Conservation (phyloP, 2,113 vertebrate genomes). For the Rhodinocichla rosea region DNA sequence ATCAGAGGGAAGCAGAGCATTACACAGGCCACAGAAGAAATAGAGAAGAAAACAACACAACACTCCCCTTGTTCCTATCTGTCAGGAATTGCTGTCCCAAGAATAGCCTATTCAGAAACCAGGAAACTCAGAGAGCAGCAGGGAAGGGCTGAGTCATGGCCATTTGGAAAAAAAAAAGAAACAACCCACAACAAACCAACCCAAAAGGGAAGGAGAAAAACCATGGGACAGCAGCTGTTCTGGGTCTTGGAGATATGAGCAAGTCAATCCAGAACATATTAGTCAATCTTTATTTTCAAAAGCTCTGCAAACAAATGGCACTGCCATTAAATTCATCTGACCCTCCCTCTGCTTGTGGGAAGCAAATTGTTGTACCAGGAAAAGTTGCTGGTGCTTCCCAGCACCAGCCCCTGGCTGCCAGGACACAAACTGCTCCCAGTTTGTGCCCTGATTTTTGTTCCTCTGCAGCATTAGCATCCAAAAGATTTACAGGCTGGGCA, state of each 20-base stretch:
- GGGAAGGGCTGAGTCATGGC: constrained; percentile 47
- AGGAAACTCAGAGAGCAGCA: constrained; percentile 30
- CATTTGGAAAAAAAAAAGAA: neutral
- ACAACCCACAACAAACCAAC: constrained; percentile 3
- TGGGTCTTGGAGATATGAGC: neutral
- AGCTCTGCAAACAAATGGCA: neutral
- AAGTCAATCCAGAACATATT: neutral
- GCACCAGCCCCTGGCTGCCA: neutral
- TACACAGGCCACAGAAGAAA: neutral
- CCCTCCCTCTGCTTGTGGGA: neutral
- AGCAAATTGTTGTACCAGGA: neutral
- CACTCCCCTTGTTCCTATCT: neutral
- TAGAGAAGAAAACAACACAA: neutral
- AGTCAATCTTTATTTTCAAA: neutral
- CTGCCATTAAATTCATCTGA: neutral
- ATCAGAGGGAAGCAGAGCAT: neutral
- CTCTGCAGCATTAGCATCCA: neutral
- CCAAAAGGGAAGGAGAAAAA: neutral
- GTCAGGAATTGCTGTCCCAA: constrained; percentile 15
- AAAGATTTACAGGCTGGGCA: neutral
- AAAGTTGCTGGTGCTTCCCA: neutral
- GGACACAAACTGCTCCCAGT: neutral
- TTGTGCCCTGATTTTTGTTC: neutral
- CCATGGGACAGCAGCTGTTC: neutral
- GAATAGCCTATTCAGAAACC: constrained; percentile 33